Base-by-base conservation (phyloP, 2,888 invertebrate species). In the Cephus spinipes region DNA sequence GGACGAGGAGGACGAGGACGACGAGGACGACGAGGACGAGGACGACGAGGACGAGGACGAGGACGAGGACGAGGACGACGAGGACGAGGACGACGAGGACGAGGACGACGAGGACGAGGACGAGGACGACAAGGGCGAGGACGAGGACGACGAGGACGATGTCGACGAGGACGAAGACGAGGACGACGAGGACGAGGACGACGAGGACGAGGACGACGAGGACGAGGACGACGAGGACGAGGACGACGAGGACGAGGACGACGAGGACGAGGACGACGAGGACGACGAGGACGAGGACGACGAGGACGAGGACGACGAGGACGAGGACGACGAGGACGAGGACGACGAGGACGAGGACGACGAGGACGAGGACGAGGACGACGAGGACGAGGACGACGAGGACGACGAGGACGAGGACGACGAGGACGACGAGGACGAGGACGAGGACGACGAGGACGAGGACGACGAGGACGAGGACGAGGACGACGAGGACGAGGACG, bases 1-100 rank as follows among this genome's bases (percentile, higher is more conserved):
- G 34, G 69, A 30, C 32, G 68, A 69, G 40, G 36, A 11, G 75
- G 68, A 34, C 69, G 69, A 30, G 77, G 68, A 35, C 34, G 69
- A 34, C 15, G 12, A 34, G n/a, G 77, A 68, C 68, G 75, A 73
- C 31, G 4, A 4, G 23, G 33, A 73, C 23, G 73, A 73, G 69
- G 55, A 68, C 34, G 74, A 55, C 74, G 73, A 32, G 68, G 74
- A 55, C 31, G 55, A 32, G 40, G n/a, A n/a, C n/a, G n/a, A n/a
- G n/a, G n/a, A n/a, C n/a, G n/a, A n/a, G n/a, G n/a, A n/a, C n/a
- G 74, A 31, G 68, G 40, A 68, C 68, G 68, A 68, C 12, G 68
- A 68, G 12, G 68, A 68, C 12, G 68, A 68, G 12, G 68, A 68
- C 68, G 68, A 68, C 68, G 68, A 68, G 23, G 68, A 23, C 12